A percentile compares a stretch with the other conserved stretches of the same genome.
Evolutionary conservation across 1,140 invertebrate genomes (phyloP).

Genomic region (Listronotus oregonensis): DNA sequence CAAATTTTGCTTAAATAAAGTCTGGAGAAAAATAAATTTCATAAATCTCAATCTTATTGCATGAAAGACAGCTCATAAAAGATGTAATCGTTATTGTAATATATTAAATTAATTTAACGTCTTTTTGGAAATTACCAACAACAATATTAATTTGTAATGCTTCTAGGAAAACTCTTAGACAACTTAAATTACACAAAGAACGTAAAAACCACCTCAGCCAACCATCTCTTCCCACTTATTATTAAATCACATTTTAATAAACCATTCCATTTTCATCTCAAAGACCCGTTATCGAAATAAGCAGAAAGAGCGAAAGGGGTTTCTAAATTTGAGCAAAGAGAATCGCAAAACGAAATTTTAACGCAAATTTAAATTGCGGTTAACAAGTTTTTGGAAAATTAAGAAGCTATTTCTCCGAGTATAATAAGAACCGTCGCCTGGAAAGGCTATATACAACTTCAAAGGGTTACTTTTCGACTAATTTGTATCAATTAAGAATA

Average conservation of each 20-base stretch:
- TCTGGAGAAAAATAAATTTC: too few relatives aligned
- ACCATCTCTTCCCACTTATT: constrained; percentile 4
- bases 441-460: constrained; percentile 24
- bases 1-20: too few relatives aligned
- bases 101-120: too few relatives aligned
- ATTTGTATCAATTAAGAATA: constrained; percentile 32
- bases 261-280: constrained; percentile 34
- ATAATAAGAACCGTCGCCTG: constrained; percentile 24
- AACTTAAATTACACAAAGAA: constrained; percentile 6
- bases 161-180: constrained; percentile 3
- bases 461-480: constrained; percentile 33
- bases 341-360: constrained; percentile 32
- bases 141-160: not conserved
- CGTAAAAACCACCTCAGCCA: too few relatives aligned
- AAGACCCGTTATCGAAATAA: constrained; percentile 25
- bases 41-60: too few relatives aligned
- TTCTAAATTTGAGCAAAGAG: constrained; percentile 15
- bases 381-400: constrained; percentile 38
- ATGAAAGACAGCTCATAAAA: too few relatives aligned
- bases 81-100: too few relatives aligned
- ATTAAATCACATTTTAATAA: constrained; percentile 37
- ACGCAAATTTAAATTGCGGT: constrained; percentile 38
- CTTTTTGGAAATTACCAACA: not conserved
- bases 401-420: constrained; percentile 35
- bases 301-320: constrained; percentile 12